Base-by-base conservation (phyloP, 2,888 invertebrate species). In the Pseudococcus viburni region DNA sequence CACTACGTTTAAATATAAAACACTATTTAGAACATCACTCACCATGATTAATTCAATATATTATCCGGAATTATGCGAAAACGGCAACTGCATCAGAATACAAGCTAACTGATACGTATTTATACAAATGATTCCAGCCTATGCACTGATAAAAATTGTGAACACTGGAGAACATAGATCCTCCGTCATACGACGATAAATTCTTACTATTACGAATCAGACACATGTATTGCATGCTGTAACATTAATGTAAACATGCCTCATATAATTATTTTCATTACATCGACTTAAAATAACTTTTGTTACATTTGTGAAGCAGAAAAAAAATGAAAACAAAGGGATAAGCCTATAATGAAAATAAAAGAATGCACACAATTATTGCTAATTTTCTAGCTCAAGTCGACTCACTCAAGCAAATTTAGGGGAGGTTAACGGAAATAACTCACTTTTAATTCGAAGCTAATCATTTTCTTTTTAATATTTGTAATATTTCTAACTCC, bases 161-260 rank as follows among this genome's bases (percentile, higher is more conserved):
- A 88, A 88, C 88, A 88, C 88, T 80, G 88, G 55, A 88, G 88
- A 88, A 88, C 80, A 88, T 88, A 88, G 88, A 88, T 88, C 88
- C 88, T 39, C 77, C 19, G 55, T 77, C 55, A 77, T 39, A 26
- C 26, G 17, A n/a, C 42, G n/a, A 83, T 88, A 80, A 83, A 83
- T 51, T 22, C n/a, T 55, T 17, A 19, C 17, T 33, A 83, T 80
- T n/a, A 55, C 2, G 55, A 88, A 80, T 88, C 83, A 39, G 26
- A 8, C n/a, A 55, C 17, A 5, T 19, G 11, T 33, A 83, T 19
- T 83, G 5, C 80, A 83, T 83, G 39, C 80, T 83, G 80, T 19
- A 83, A 83, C 80, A 83, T 83, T 19, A 83, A 46, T 9, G 8
- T 19, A 46, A 19, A 83, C 80, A 83, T 46, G 19, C 46, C 1